Base-by-base conservation (phyloP, 2,888 invertebrate species). In the Scelioninae gen. 1 region DNA sequence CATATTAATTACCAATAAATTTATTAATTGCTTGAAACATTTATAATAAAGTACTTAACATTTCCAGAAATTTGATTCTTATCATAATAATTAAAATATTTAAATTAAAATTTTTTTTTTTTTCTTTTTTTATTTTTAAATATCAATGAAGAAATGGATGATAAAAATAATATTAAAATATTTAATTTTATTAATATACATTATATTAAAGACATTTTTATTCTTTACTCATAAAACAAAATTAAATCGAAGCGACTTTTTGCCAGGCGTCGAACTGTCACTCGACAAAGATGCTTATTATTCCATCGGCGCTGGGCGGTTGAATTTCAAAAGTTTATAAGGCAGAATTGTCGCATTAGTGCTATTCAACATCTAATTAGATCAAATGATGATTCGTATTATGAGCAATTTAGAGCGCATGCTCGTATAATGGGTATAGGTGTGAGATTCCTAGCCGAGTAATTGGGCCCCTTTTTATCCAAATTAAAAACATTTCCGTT, bases 391-490 rank as follows among this genome's bases (percentile, higher is more conserved):
- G 79, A 83, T 80, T 51, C 56, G 63, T 76, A 79, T 79, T 83
- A 79, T 79, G 51, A 53, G 71, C 82, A 69, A 75, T 71, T 75
- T 51, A 71, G 45, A 55, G 53, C 38, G 31, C 66, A 53, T 45
- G 53, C 16, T 60, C 55, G 62, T 29, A 84, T 78, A 78, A 84
- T 78, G 55, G 82, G 23, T 49, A 66, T 63, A 75, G 62, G 76
- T 71, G 77, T 66, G 77, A 82, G 79, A 82, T 83, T 79, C 55
- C 80, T 82, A 74, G 71, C 77, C 71, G 49, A 31, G 63, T 69
- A 82, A 85, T 85, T 83, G 85, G 43, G 77, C n/a, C 51, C n/a
- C 75, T 58, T 84, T 85, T 83, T 84, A 15, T 55, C 69, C 23
- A 40, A 45, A 83, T 85, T 84, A 84, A 86, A 84, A 72, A 82